phyloP scores from a whole-genome alignment of 2,113 vertebrate genomes.

The Eudorcas thomsonii region DNA sequence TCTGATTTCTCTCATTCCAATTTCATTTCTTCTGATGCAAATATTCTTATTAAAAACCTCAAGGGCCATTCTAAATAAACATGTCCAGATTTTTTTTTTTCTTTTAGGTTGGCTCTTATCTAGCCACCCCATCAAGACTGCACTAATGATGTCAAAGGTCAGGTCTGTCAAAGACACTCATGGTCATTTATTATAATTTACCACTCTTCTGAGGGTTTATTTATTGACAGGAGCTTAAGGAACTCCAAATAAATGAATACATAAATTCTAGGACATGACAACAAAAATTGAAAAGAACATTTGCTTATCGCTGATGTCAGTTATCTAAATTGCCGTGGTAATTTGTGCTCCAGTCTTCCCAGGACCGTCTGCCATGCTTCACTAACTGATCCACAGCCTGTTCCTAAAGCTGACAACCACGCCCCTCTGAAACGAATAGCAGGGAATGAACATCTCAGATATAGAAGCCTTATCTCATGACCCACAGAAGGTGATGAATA shows the following conservation, averaged over 20 bases:
- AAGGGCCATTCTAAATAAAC: slow-evolving; percentile 8
- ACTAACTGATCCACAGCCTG: background rate
- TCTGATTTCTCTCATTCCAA: background rate
- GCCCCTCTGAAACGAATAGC: background rate
- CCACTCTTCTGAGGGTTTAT: slow-evolving; percentile 75
- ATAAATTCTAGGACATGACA: slow-evolving; percentile 35
- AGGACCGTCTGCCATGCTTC: background rate
- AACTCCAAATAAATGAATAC: slow-evolving; percentile 51
- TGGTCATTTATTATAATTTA: slow-evolving; percentile 74
- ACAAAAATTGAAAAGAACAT: background rate
- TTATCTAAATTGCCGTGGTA: background rate
- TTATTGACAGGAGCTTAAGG: slow-evolving; percentile 71
- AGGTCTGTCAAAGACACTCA: slow-evolving; percentile 70
- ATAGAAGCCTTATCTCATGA: background rate
- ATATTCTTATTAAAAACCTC: slow-evolving; percentile 44
- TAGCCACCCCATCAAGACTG: slow-evolving; percentile 60
- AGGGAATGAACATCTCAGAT: background rate
- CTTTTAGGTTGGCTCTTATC: slow-evolving; percentile 28
- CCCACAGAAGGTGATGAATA: background rate
- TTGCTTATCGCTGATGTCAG: slow-evolving; percentile 30
- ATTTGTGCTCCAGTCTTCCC: background rate
- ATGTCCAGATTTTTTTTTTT: background rate
- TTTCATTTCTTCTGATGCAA: slow-evolving; percentile 39
- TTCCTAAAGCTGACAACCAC: background rate
- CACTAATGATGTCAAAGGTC: slow-evolving; percentile 80